phyloP scores from a whole-genome alignment of 2,797 vertebrate species.

The Brachyrhaphis roseni region DNA sequence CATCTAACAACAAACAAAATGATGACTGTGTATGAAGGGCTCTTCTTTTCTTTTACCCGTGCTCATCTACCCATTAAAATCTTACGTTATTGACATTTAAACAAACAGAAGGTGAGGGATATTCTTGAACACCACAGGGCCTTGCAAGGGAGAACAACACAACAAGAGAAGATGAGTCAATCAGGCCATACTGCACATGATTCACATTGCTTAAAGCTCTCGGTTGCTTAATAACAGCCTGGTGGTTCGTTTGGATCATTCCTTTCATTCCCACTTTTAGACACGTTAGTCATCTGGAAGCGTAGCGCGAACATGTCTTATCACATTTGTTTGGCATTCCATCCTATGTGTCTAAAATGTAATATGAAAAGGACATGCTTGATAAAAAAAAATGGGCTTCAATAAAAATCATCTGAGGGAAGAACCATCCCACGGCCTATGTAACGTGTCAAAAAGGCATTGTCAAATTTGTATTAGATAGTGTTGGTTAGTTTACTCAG shows the following conservation, averaged over 20 bases:
- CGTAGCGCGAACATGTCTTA: background rate
- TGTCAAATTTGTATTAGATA: background rate
- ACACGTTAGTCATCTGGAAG: background rate
- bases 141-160: background rate
- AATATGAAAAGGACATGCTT: background rate
- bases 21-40: background rate
- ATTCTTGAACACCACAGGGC: background rate
- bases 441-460: background rate
- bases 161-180: conserved; percentile 4
- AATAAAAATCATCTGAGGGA: background rate
- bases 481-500: background rate
- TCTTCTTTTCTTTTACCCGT: background rate
- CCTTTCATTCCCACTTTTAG: conserved; percentile 6
- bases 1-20: background rate
- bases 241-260: background rate
- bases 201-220: background rate
- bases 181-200: background rate
- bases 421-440: background rate
- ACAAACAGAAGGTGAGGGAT: conserved; percentile 3
- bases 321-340: background rate
- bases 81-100: background rate
- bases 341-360: background rate
- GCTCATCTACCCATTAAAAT: background rate
- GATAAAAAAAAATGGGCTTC: background rate
- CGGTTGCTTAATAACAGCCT: conserved; percentile 1